These are phyloP conservation scores for Salmo trutta DNA, from an alignment of 2,797 vertebrate genomes.

Conservation along the genomic window DNA sequence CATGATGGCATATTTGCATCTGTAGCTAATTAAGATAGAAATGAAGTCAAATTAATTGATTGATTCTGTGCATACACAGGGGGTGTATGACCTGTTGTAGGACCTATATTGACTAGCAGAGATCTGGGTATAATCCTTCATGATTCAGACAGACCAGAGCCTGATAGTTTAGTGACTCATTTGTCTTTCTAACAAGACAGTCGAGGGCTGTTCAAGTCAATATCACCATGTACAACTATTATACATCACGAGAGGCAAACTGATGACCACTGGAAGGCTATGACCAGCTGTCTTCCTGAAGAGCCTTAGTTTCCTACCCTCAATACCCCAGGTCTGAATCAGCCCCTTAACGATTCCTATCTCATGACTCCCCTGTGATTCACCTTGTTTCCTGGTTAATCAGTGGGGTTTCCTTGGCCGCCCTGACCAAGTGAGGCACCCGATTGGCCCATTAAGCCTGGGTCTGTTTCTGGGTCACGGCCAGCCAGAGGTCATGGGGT, in stretches of 20 bases:
- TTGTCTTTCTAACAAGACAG: slow-evolving; percentile 61
- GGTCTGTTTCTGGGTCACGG: slow-evolving; percentile 29
- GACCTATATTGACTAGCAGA: slow-evolving; percentile 56
- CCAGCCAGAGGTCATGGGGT: slow-evolving; percentile 43
- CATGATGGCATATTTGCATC: slow-evolving; percentile 49
- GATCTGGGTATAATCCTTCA: slow-evolving; percentile 47
- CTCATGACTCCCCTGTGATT: slow-evolving; percentile 25
- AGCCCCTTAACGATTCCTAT: not conserved
- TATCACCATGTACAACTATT: slow-evolving; percentile 35
- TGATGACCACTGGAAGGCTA: slow-evolving; percentile 26
- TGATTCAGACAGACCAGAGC: slow-evolving; percentile 45
- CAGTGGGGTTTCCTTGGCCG: slow-evolving; percentile 6
- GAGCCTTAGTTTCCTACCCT: slow-evolving; percentile 24
- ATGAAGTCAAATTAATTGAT: slow-evolving; percentile 59
- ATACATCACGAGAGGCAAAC: not conserved
- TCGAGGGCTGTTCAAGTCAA: slow-evolving; percentile 42
- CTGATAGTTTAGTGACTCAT: slow-evolving; percentile 38
- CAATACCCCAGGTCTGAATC: slow-evolving; percentile 32
- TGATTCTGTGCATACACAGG: slow-evolving; percentile 31
- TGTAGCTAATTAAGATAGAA: slow-evolving; percentile 42
- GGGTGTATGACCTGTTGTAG: slow-evolving; percentile 3
- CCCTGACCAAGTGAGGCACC: slow-evolving; percentile 9
- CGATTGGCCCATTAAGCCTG: slow-evolving; percentile 7
- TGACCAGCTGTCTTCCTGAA: slow-evolving; percentile 45
- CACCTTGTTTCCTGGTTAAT: slow-evolving; percentile 14